These are phyloP conservation scores for Tetrao urogallus DNA, from an alignment of 2,113 vertebrate species.

Conservation along the genomic window DNA sequence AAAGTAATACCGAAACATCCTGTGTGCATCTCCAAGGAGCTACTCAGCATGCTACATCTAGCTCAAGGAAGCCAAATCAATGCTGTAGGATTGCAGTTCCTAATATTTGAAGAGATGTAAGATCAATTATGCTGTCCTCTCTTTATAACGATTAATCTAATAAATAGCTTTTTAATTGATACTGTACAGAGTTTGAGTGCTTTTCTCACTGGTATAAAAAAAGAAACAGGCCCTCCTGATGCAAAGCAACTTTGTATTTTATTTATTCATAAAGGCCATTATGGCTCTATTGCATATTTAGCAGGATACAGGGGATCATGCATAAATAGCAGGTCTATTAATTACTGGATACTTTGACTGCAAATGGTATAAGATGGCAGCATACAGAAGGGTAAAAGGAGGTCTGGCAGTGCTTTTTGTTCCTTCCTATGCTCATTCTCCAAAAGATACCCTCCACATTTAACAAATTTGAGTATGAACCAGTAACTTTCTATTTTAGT, in stretches of 20 bases:
- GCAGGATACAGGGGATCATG: background rate
- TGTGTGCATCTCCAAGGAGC: background rate
- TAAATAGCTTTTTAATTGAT: background rate
- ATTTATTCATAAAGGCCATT: background rate
- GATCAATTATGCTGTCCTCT: background rate
- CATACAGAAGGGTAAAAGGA: background rate
- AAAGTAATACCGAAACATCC: background rate
- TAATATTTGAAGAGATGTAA: background rate
- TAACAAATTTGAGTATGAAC: background rate
- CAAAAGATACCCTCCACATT: background rate
- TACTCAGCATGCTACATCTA: background rate
- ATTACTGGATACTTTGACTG: background rate
- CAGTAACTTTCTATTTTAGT: background rate
- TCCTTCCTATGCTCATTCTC: background rate
- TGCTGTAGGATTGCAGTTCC: background rate
- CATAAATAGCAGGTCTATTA: background rate
- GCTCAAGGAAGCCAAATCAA: background rate
- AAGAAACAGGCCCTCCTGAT: background rate
- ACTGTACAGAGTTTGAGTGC: background rate
- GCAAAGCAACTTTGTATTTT: background rate
- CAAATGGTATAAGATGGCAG: background rate
- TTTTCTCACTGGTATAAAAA: background rate
- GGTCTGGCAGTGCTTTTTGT: background rate
- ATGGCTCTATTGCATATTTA: background rate
- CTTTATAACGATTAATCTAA: background rate